Base-by-base conservation (phyloP, 2,797 vertebrate species). In the Crenichthys baileyi region DNA sequence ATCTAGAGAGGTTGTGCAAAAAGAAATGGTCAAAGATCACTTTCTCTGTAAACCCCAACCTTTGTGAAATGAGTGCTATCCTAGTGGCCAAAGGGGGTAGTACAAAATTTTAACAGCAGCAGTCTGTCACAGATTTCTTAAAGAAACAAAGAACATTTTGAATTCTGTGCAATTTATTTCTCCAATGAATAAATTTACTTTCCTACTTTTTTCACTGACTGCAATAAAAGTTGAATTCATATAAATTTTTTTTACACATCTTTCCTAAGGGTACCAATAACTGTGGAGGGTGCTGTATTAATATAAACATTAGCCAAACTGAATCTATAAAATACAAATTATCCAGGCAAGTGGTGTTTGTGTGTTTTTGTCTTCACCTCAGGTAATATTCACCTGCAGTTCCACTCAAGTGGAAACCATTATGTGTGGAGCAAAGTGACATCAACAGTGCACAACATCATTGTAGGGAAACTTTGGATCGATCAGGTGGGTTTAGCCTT, bases 351-450 rank as follows among this genome's bases (percentile, higher is more conserved):
- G 26, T 36, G 9, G 56, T 72, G 48, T 72, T 44, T 78, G 4
- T 71, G 7, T 76, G 16, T 81, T n/a, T 65, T 70, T 2, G 15
- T 80, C 13, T 58, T 88, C 71, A 51, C 65, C 65, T 12, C 79
- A 99, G 98, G 98, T 65, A 95, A 96, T 87, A 99, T 99, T 91
- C 98, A 99, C 89, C 92, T 98, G 48, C 96, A 97, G 90, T 99
- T 99, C 83, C 96, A 97, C 85, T 94, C 96, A 74, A 97, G 94
- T 0, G 97, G 98, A 61, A 97, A 98, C 86, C 98, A 97, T 92
- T 99, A 99, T 0, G 94, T 98, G 78, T 99, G 98, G 98, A 97
- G 97, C 84, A 99, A 99, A 89, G 97, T 98, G 90, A 99, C 97
- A 16, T 99, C 98, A 5, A 99, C 98, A 0, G 98, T 99, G 75